Base-by-base conservation (phyloP, 37 sponge, comb jelly and placozoan genomes). In the Oscarella lobularis region DNA sequence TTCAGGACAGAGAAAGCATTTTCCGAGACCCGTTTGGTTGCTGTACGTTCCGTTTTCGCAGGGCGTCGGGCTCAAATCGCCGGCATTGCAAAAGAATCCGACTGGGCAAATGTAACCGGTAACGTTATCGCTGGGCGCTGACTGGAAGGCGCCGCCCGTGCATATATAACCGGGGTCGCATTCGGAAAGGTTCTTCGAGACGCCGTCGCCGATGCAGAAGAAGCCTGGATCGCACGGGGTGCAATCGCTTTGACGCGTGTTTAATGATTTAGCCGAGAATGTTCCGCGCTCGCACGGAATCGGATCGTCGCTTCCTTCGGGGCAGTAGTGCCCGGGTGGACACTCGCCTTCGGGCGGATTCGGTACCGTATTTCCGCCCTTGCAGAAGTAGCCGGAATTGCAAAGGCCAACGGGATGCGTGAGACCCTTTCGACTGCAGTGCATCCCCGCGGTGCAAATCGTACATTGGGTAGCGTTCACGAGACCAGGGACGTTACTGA, bases 111-210 rank as follows among this genome's bases (percentile, higher is more conserved):
- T 4, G 31, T 68, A 68, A 34, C 71, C 71, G 6, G 71, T 68
- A 30, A 14, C 31, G 71, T 68, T 68, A 35, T 68, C 71, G 31
- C 6, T 4, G 4, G 81, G 81, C n/a, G 76, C 33, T 3, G 77
- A 30, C 2, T 60, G 39, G 37, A 38, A 35, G 14, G 81, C 81
- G 14, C 81, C 81, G 20, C 39, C 76, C 0, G 66, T 33, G 31
- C 81, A 81, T 39, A 81, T 77, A 67, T 41, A 81, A 2, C 81
- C 81, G 3, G 81, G 33, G 31, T 30, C 3, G 76, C 81, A 81
- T 76, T 31, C 36, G 35, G 76, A 38, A 66, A 29, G 31, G 65
- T 41, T 39, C 34, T 20, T 73, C 36, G 41, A 41, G 31, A n/a
- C 34, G 33, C 35, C 34, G 3, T 33, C 5, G 6, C 40, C 73